Evolutionary conservation across 1,140 invertebrate genomes (phyloP).

Genomic region (Orius insidiosus): DNA sequence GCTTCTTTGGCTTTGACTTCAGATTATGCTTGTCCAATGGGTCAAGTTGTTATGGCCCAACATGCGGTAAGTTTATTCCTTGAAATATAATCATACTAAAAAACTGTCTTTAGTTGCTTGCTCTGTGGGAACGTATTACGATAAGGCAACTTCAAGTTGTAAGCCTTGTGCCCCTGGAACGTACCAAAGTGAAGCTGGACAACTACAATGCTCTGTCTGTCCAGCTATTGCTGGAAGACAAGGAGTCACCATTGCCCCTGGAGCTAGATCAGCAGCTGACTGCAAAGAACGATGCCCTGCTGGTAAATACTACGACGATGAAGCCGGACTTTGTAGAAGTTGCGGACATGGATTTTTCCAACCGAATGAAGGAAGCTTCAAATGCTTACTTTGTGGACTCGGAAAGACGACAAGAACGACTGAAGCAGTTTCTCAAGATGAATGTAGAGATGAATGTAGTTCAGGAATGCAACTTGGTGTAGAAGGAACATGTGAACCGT

Average conservation of each 20-base stretch:
- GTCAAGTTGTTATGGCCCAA: conserved; percentile 84
- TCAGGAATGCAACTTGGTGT: conserved; percentile 72
- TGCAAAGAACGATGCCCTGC: conserved; percentile 87
- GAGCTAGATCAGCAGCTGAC: conserved; percentile 69
- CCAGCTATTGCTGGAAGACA: conserved; percentile 69
- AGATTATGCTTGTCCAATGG: conserved; percentile 80
- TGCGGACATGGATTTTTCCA: conserved; percentile 93
- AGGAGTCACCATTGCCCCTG: conserved; percentile 68
- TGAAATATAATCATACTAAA: not conserved
- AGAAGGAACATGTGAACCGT: conserved; percentile 82
- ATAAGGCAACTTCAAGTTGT: conserved; percentile 56
- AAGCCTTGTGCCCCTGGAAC: conserved; percentile 70
- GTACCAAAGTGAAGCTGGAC: conserved; percentile 87
- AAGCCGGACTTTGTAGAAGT: conserved; percentile 63
- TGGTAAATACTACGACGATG: conserved; percentile 80
- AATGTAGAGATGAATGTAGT: conserved; percentile 79
- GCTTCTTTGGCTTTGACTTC: conserved; percentile 68
- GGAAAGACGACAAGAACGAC: conserved; percentile 84
- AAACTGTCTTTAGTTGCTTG: conserved; percentile 60
- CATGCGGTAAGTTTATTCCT: conserved; percentile 49
- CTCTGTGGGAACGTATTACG: conserved; percentile 77
- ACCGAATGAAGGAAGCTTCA: conserved; percentile 76
- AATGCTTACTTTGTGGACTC: conserved; percentile 72
- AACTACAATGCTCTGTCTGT: conserved; percentile 72
- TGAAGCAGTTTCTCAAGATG: conserved; percentile 71